Evolutionary conservation across 1,140 invertebrate species (phyloP).

Genomic region (Heterodera schachtii): DNA sequence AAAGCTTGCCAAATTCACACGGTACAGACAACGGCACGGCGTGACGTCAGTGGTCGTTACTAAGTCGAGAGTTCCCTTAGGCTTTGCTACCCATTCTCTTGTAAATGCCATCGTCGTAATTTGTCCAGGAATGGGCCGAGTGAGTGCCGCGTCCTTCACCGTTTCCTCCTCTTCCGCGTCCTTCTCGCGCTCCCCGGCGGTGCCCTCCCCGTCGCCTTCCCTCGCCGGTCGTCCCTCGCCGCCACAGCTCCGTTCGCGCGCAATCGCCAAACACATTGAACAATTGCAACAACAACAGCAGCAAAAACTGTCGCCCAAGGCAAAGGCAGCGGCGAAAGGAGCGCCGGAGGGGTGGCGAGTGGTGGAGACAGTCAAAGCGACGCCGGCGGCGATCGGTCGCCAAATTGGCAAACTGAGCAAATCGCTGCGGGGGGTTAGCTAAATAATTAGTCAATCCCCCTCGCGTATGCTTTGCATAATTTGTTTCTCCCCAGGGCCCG

Average conservation of each 20-base stretch:
- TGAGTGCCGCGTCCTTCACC: background rate
- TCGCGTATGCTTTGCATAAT: too few relatives aligned
- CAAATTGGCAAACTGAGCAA: slow-evolving; percentile 20
- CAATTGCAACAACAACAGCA: too few relatives aligned
- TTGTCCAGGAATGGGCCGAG: background rate
- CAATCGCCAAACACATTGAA: background rate
- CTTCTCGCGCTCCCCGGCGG: background rate
- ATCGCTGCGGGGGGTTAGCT: background rate
- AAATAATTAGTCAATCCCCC: background rate
- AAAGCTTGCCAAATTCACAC: background rate
- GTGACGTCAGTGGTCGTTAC: too few relatives aligned
- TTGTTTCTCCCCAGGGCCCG: background rate
- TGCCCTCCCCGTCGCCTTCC: background rate
- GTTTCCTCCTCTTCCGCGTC: background rate
- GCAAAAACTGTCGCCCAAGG: background rate
- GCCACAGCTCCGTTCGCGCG: slow-evolving; percentile 20
- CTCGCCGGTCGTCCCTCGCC: background rate
- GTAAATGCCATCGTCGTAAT: too few relatives aligned
- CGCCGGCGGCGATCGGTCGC: background rate
- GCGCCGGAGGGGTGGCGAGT: background rate
- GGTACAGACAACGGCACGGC: too few relatives aligned
- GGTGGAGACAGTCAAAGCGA: background rate
- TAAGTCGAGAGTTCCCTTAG: too few relatives aligned
- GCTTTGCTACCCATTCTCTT: too few relatives aligned
- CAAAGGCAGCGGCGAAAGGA: background rate